A percentile compares a stretch with the other conserved stretches of the same genome.
phyloP scores from a whole-genome alignment of 2,888 invertebrate species.

The Dryobota labecula region DNA sequence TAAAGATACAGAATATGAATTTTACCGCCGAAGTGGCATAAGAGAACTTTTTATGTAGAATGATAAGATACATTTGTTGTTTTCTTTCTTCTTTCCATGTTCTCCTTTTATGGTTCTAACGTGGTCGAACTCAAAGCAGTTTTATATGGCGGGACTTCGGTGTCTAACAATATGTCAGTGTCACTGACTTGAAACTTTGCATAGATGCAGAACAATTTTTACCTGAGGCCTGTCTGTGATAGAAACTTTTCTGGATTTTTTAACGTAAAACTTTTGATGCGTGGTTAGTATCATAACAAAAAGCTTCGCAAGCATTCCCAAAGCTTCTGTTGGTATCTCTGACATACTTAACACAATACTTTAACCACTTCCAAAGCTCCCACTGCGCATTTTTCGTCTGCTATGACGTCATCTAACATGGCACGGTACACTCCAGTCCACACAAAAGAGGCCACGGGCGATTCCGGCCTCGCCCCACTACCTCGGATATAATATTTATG shows the following conservation, averaged over 20 bases:
- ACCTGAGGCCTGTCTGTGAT: fast-evolving
- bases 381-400: slow-evolving; percentile 56
- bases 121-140: neutral
- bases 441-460: slow-evolving; percentile 85
- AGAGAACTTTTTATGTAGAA: neutral
- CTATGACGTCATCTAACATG: slow-evolving; percentile 72
- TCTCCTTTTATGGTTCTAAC: neutral
- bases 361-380: slow-evolving; percentile 19
- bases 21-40: neutral
- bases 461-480: slow-evolving; percentile 87
- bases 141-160: neutral
- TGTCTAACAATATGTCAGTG: neutral
- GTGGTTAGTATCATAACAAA: neutral
- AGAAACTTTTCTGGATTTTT: too few species aligned
- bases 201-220: neutral
- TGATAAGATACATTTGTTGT: too few species aligned
- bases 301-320: neutral
- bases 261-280: too few species aligned
- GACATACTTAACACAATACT: slow-evolving; percentile 10
- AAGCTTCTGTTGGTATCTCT: neutral
- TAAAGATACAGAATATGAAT: neutral
- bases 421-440: slow-evolving; percentile 74
- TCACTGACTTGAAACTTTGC: neutral
- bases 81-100: neutral
- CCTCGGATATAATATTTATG: slow-evolving; percentile 88